Percentiles rank a stretch among this genome's conserved stretches.
phyloP scores from a whole-genome alignment of 2,797 vertebrate species.

The Chloroceryle inda region DNA sequence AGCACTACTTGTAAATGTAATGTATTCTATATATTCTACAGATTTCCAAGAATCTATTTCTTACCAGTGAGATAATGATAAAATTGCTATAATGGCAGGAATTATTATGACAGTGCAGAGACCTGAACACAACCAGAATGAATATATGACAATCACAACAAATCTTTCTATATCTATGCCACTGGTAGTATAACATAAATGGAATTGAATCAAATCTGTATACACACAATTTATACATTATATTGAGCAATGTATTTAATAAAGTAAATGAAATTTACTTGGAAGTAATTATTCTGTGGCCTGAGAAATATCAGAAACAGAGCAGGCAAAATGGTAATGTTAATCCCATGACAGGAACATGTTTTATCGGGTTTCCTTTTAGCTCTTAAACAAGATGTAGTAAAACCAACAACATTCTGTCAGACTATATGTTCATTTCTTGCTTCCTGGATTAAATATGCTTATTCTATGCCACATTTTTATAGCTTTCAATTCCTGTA shows the following conservation, averaged over 20 bases:
- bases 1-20: conserved; percentile 63
- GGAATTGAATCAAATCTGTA: background rate
- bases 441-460: conserved; percentile 68
- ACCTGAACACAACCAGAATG: conserved; percentile 74
- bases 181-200: conserved; percentile 45
- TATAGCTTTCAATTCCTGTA: conserved; percentile 74
- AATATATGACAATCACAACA: conserved; percentile 74
- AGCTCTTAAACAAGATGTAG: conserved; percentile 67
- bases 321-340: conserved; percentile 34
- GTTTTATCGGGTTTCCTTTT: conserved; percentile 68
- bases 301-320: conserved; percentile 54
- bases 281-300: conserved; percentile 42
- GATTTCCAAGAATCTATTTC: conserved; percentile 70
- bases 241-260: conserved; percentile 52
- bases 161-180: conserved; percentile 42
- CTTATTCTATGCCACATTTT: conserved; percentile 75
- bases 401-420: conserved; percentile 73
- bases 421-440: conserved; percentile 65
- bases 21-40: conserved; percentile 61
- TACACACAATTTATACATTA: background rate
- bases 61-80: conserved; percentile 73
- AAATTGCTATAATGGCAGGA: conserved; percentile 70
- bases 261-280: conserved; percentile 58
- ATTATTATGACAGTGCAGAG: conserved; percentile 76
- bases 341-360: conserved; percentile 63